A percentile compares a stretch with the other conserved stretches of the same genome.
Conservation (phyloP, 30 jellyfish, hydroid and myxozoan species). For the Cassiopea andromeda region DNA sequence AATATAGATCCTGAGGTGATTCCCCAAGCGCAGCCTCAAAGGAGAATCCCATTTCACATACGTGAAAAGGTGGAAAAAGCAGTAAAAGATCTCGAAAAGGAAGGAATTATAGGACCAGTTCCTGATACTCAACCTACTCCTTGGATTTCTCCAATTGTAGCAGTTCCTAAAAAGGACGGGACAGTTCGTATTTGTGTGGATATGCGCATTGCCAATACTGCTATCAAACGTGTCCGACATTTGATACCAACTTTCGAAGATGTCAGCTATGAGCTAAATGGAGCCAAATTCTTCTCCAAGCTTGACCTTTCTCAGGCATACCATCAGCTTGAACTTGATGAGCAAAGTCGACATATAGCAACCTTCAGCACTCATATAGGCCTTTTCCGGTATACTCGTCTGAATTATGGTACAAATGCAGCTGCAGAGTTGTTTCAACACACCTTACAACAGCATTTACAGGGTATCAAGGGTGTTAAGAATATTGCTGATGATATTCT, state of each 20-base stretch:
- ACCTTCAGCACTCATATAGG: constrained; percentile 39
- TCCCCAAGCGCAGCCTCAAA: constrained; percentile 45
- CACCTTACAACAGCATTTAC: constrained; percentile 24
- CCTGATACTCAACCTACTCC: constrained; percentile 55
- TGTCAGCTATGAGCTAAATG: constrained; percentile 26
- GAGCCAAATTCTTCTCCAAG: constrained; percentile 39
- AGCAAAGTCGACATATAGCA: constrained; percentile 19
- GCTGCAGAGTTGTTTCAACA: constrained; percentile 48
- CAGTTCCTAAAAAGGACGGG: constrained; percentile 68
- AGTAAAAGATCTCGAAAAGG: constrained; percentile 44
- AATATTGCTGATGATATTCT: constrained; percentile 57
- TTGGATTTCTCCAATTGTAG: constrained; percentile 68
- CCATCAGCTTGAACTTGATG: constrained; percentile 30
- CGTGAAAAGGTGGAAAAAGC: constrained; percentile 52
- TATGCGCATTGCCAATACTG: constrained; percentile 69
- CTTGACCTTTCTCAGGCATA: constrained; percentile 19
- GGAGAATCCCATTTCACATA: constrained; percentile 72
- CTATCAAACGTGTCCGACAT: constrained; percentile 65
- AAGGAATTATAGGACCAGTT: constrained; percentile 64
- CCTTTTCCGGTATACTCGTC: constrained; percentile 24
- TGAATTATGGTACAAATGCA: constrained; percentile 22
- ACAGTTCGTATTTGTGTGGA: constrained; percentile 74
- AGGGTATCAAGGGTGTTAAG: constrained; percentile 26
- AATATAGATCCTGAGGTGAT: constrained; percentile 17
- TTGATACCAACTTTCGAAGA: constrained; percentile 45